phyloP scores from a whole-genome alignment of 2,797 vertebrate species.

The Diplodus puntazzo region DNA sequence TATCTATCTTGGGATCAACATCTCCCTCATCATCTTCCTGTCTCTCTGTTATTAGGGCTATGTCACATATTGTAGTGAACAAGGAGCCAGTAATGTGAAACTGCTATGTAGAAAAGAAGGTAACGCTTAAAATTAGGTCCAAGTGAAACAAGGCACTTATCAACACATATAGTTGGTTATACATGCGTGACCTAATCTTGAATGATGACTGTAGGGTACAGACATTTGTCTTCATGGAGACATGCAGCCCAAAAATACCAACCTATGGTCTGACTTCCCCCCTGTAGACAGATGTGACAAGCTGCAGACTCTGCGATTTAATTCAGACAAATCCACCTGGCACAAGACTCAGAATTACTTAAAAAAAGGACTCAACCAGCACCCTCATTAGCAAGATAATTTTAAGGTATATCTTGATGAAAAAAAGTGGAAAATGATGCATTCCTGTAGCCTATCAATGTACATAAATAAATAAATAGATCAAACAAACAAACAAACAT shows the following conservation, averaged over 20 bases:
- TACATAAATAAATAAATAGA: too few relatives aligned
- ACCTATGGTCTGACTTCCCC: conserved; percentile 14
- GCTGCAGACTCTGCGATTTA: conserved; percentile 42
- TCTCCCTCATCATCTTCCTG: background rate
- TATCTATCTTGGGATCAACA: conserved; percentile 19
- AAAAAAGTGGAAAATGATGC: background rate
- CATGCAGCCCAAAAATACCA: conserved; percentile 46
- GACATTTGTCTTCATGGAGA: conserved; percentile 30
- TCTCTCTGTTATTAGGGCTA: background rate
- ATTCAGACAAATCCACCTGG: conserved; percentile 39
- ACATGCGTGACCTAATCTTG: conserved; percentile 34
- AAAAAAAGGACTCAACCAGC: background rate
- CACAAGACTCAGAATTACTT: background rate
- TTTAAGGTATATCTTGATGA: background rate
- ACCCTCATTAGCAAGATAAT: background rate
- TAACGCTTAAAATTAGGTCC: background rate
- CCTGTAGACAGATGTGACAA: conserved; percentile 35
- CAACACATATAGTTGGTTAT: background rate
- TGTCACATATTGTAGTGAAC: background rate
- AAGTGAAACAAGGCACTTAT: conserved; percentile 11
- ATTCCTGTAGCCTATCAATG: background rate
- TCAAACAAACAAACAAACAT: too few relatives aligned
- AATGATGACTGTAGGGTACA: conserved; percentile 13
- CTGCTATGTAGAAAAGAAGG: background rate
- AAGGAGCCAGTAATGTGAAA: background rate